Evolutionary conservation across 2,888 invertebrate genomes (phyloP), one percentile per base, ranked within the genome.

Genomic region (Pinctada fucata): DNA sequence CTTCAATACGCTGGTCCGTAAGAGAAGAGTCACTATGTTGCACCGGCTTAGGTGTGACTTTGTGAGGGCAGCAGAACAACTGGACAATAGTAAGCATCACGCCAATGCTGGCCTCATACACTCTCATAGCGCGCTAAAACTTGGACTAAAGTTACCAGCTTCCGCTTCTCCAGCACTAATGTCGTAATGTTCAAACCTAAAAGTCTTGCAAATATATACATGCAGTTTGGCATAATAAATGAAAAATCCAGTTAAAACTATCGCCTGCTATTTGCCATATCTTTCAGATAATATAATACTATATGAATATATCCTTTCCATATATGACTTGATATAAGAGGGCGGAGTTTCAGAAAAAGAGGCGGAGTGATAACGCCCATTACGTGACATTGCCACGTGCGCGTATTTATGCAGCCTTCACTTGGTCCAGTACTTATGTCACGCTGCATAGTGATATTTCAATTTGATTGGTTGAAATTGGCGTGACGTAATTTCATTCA

Each of bases 1-100:
- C 80, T 78, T 83, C 83, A 51, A 86, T 81, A 73, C 71, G 49
- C 5, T 69, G 5, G 64, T 74, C 49, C 8, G 63, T 66, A 10
- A 66, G 51, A 8, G 52, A 16, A 6, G 8, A 58, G 6, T 58
- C 13, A 10, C 8, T 58, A 10, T 58, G 6, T 13, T 58, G 8
- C 58, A 58, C 58, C 6, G 58, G 58, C 13, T 58, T 58, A 58
- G 58, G 8, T 58, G 58, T 13, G 13, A 13, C 13, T 10, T 10
- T 58, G 6, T 58, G 58, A 58, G 58, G 8, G 13, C 58, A 58
- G 48, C 68, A 45, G 64, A 65, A 50, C 63, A 72, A 48, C 45
- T 72, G 63, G 45, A 66, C 50, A n/a, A 74, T 50, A 65, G 74
- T 74, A 6, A 74, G 48, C n/a, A 74, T 13, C 66, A 74, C 74